Percentiles rank a stretch among this genome's conserved stretches.
phyloP scores from a whole-genome alignment of 2,888 invertebrate genomes.

The Metacarcinus magister region DNA sequence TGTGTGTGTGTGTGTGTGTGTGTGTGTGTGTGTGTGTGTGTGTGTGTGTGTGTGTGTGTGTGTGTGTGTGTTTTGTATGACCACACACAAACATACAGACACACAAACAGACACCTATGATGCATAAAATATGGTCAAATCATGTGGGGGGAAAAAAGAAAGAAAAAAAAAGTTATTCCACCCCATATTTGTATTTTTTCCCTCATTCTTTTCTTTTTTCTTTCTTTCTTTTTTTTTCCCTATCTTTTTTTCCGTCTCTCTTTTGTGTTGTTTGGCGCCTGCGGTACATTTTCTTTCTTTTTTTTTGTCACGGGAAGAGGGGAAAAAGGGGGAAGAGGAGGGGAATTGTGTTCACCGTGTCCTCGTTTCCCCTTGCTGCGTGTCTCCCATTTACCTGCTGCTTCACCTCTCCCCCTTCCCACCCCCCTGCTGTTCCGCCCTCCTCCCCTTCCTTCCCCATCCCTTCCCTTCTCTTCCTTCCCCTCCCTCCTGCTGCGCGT shows the following conservation, averaged over 20 bases:
- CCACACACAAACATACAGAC: neutral
- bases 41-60: too few species aligned
- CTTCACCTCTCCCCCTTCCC: neutral
- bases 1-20: neutral
- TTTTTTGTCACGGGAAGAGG: neutral
- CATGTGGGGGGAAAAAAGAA: neutral
- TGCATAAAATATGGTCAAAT: neutral
- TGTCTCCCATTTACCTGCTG: constrained; percentile 55
- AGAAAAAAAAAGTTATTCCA: neutral
- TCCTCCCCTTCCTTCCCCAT: neutral
- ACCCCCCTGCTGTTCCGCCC: neutral
- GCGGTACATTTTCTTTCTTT: neutral
- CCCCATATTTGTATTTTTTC: neutral
- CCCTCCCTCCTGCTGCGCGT: neutral
- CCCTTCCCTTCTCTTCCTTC: neutral
- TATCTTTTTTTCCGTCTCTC: neutral
- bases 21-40: neutral
- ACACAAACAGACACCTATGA: neutral
- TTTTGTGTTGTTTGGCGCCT: neutral
- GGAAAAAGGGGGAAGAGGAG: neutral
- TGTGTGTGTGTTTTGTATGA: too few species aligned
- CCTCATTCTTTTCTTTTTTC: neutral
- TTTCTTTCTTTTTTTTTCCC: neutral
- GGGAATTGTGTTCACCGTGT: neutral
- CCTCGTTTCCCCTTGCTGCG: constrained; percentile 2